These are phyloP conservation scores for Melieria crassipennis DNA, from an alignment of 2,888 invertebrate genomes.

Conservation along the genomic window DNA sequence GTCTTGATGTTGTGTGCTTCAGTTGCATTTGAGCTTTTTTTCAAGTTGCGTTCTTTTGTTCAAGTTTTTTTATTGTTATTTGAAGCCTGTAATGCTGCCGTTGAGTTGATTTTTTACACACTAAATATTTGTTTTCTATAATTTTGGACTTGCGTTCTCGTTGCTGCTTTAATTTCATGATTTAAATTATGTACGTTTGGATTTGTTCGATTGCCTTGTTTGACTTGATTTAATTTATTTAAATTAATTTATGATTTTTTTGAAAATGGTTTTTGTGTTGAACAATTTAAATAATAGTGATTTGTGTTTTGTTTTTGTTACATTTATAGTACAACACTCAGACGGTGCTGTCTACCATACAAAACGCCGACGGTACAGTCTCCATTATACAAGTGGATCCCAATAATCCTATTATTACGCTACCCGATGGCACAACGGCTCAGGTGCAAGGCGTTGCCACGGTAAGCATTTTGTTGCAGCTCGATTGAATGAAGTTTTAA, in stretches of 20 bases:
- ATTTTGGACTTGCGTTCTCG: neutral
- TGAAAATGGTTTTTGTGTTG: constrained; percentile 1
- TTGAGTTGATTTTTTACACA: neutral
- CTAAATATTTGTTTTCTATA: constrained; percentile 11
- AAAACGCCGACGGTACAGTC: constrained; percentile 95
- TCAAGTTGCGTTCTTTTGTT: constrained; percentile 34
- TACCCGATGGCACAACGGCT: constrained; percentile 95
- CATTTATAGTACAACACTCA: constrained; percentile 80
- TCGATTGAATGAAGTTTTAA: neutral
- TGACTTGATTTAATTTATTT: constrained; percentile 29
- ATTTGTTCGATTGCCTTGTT: constrained; percentile 23
- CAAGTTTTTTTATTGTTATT: constrained; percentile 32
- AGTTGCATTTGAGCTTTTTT: constrained; percentile 35
- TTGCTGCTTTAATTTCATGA: constrained; percentile 33
- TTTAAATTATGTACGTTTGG: neutral
- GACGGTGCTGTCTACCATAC: constrained; percentile 93
- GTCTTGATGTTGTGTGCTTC: constrained; percentile 41
- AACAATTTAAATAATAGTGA: neutral
- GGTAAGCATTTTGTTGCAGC: constrained; percentile 47
- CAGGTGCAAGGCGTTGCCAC: constrained; percentile 80
- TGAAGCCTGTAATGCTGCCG: constrained; percentile 12
- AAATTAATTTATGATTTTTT: neutral
- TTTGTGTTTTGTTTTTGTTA: constrained; percentile 27
- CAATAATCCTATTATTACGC: constrained; percentile 91
- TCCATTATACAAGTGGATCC: constrained; percentile 96